phyloP scores from a whole-genome alignment of 2,797 vertebrate genomes.

The Coregonus suidteri region DNA sequence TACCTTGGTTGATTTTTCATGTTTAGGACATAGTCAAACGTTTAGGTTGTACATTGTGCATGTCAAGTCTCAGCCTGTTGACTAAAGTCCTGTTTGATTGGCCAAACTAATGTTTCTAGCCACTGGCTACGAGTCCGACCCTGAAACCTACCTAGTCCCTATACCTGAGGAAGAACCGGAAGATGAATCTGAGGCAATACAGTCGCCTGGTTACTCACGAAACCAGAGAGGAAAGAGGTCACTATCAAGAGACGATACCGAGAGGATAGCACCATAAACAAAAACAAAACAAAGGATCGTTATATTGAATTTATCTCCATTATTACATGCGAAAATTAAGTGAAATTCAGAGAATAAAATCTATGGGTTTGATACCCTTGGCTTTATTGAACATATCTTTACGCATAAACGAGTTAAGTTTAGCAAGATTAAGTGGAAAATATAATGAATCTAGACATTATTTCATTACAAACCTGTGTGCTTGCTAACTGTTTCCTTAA shows the following conservation, averaged over 20 bases:
- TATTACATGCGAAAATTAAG: slow-evolving; percentile 49
- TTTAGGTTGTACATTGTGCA: slow-evolving; percentile 62
- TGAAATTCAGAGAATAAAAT: slow-evolving; percentile 52
- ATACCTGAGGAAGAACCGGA: slow-evolving; percentile 86
- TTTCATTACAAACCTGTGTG: slow-evolving; percentile 72
- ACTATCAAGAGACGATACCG: slow-evolving; percentile 76
- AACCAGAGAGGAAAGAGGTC: slow-evolving; percentile 88
- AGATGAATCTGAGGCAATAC: slow-evolving; percentile 86
- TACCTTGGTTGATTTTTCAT: not conserved
- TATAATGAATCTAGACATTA: slow-evolving; percentile 57
- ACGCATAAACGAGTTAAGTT: slow-evolving; percentile 48
- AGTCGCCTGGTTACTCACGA: slow-evolving; percentile 74
- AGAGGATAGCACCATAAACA: slow-evolving; percentile 77
- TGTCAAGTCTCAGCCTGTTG: slow-evolving; percentile 73
- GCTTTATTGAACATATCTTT: slow-evolving; percentile 69
- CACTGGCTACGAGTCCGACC: slow-evolving; percentile 88
- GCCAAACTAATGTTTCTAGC: slow-evolving; percentile 87
- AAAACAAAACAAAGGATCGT: slow-evolving; percentile 44
- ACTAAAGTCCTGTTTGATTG: slow-evolving; percentile 87
- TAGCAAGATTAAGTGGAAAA: slow-evolving; percentile 50
- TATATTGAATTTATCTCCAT: slow-evolving; percentile 51
- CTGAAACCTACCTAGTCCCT: slow-evolving; percentile 87
- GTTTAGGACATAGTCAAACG: not conserved
- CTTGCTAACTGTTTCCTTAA: slow-evolving; percentile 67
- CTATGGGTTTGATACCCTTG: slow-evolving; percentile 74